These are phyloP conservation scores for Cordylochernes scorpioides DNA, from an alignment of 2,888 invertebrate genomes.

Conservation along the genomic window DNA sequence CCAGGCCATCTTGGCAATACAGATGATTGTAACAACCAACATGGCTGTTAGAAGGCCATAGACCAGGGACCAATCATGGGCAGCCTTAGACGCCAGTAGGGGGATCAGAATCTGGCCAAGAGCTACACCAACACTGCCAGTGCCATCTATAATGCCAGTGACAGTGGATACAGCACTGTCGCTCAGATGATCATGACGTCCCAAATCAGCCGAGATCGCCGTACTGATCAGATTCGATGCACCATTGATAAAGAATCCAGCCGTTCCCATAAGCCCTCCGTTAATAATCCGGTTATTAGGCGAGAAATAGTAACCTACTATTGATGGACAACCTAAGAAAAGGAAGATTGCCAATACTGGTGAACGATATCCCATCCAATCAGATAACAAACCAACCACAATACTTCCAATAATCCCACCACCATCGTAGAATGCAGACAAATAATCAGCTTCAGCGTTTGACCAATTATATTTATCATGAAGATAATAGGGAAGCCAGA, in stretches of 20 bases:
- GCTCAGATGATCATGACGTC: constrained; percentile 18
- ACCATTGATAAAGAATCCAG: constrained; percentile 26
- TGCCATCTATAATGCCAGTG: constrained; percentile 27
- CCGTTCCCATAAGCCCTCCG: constrained; percentile 22
- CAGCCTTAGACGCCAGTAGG: too few relatives aligned
- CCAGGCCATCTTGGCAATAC: too few relatives aligned
- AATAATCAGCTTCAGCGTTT: constrained; percentile 22
- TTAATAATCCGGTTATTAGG: constrained; percentile 20
- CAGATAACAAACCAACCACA: neutral
- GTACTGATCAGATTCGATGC: constrained; percentile 26
- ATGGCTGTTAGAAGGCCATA: too few relatives aligned
- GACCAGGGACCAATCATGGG: too few relatives aligned
- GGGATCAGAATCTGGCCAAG: too few relatives aligned
- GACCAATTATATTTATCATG: constrained; percentile 19
- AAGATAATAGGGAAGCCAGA: constrained; percentile 27
- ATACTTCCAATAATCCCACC: constrained; percentile 25
- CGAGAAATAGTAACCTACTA: too few relatives aligned
- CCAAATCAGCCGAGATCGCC: constrained; percentile 26
- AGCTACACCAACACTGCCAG: constrained; percentile 26
- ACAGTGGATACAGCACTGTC: constrained; percentile 27
- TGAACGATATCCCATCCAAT: too few relatives aligned
- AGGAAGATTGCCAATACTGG: too few relatives aligned
- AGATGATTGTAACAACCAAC: too few relatives aligned
- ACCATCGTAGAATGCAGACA: constrained; percentile 27
- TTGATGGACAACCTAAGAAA: too few relatives aligned